Evolutionary conservation across 2,888 invertebrate species (phyloP).

Genomic region (Polydrusus pterygomalis): DNA sequence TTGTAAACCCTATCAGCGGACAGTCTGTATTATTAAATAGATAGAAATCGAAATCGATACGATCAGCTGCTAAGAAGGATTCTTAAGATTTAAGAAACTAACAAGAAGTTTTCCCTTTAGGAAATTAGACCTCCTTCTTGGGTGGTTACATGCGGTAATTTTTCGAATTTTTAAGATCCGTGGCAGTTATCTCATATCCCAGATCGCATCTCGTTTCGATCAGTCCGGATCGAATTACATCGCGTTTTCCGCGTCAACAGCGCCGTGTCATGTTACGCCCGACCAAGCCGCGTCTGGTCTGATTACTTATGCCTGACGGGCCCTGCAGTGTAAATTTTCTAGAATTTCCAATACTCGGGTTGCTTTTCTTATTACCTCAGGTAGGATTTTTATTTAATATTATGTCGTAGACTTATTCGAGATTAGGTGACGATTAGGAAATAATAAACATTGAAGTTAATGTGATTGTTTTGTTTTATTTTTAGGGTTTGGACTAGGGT

Average conservation of each 20-base stretch:
- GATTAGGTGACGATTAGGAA: conserved; percentile 5
- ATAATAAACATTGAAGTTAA: too few species aligned
- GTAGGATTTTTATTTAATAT: conserved; percentile 34
- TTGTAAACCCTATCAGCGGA: too few species aligned
- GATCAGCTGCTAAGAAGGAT: too few species aligned
- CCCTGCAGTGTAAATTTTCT: conserved; percentile 49
- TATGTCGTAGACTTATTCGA: conserved; percentile 31
- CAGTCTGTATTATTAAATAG: too few species aligned
- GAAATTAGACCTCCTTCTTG: conserved; percentile 27
- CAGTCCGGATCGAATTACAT: conserved; percentile 53
- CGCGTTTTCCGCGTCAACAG: conserved; percentile 57
- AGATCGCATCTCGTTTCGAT: conserved; percentile 53
- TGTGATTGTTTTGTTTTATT: too few species aligned
- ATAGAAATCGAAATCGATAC: too few species aligned
- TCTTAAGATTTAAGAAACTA: too few species aligned
- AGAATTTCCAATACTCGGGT: conserved; percentile 51
- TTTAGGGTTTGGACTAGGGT: too few species aligned
- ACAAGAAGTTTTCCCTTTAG: too few species aligned
- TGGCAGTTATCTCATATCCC: conserved; percentile 44
- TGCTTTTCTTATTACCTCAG: conserved; percentile 46
- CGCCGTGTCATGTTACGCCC: conserved; percentile 52
- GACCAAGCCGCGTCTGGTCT: conserved; percentile 53
- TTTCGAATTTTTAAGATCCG: conserved; percentile 34
- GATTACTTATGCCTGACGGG: conserved; percentile 55
- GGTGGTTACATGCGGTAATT: conserved; percentile 36